These are phyloP conservation scores for Nestor notabilis DNA, from an alignment of 2,113 vertebrate species.

Conservation along the genomic window DNA sequence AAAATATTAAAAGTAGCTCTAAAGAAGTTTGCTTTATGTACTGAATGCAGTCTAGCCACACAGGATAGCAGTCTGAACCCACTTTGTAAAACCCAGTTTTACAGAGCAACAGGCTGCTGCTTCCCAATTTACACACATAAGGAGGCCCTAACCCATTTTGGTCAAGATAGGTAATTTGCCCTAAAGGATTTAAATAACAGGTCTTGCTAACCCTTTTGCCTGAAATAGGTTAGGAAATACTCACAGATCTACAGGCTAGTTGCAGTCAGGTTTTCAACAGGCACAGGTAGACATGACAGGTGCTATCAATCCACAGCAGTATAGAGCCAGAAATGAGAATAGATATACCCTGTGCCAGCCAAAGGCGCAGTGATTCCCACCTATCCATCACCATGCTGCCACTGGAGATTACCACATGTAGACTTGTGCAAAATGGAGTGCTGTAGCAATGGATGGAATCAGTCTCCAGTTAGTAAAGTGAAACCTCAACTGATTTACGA, in stretches of 20 bases:
- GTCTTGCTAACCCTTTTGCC: neutral
- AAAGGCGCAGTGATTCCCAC: neutral
- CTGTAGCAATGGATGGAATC: neutral
- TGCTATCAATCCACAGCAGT: neutral
- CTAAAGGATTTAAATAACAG: neutral
- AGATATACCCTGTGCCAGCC: neutral
- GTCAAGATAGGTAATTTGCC: neutral
- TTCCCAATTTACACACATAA: neutral
- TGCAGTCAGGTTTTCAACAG: neutral
- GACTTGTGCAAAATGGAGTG: neutral
- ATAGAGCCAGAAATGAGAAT: neutral
- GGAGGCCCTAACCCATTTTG: neutral
- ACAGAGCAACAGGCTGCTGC: neutral
- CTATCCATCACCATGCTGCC: neutral
- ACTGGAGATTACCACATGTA: neutral
- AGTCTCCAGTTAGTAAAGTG: neutral
- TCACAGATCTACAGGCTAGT: neutral
- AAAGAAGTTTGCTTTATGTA: neutral
- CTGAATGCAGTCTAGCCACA: neutral
- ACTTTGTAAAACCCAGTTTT: neutral
- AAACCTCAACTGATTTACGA: neutral
- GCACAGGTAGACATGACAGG: neutral
- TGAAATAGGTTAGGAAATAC: neutral
- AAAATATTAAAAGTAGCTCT: neutral
- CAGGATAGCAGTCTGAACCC: neutral